phyloP scores from a whole-genome alignment of 2,797 vertebrate species.

The Chelon labrosus region DNA sequence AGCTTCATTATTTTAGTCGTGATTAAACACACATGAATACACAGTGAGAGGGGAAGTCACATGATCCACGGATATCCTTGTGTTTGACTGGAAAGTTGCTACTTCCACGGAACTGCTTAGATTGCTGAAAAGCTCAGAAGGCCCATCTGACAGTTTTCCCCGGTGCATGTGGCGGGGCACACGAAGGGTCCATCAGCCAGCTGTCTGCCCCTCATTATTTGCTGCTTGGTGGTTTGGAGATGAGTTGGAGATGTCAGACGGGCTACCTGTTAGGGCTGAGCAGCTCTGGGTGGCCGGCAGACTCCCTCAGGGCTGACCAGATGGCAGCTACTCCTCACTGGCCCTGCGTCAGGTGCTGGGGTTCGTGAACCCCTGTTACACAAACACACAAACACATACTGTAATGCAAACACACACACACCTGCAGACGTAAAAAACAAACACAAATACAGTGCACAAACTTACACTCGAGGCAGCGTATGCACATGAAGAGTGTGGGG shows the following conservation, averaged over 20 bases:
- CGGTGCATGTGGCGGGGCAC: background rate
- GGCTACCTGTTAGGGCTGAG: conserved; percentile 71
- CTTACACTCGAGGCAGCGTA: background rate
- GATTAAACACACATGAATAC: background rate
- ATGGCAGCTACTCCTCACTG: conserved; percentile 70
- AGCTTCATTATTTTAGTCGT: conserved; percentile 5
- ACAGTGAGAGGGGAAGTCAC: background rate
- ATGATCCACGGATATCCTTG: conserved; percentile 4
- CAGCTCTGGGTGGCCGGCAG: conserved; percentile 61
- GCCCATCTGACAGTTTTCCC: conserved; percentile 43
- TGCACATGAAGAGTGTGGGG: conserved; percentile 21
- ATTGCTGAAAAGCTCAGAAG: conserved; percentile 51
- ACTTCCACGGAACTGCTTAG: conserved; percentile 42
- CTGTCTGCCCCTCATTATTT: conserved; percentile 75
- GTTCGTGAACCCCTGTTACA: conserved; percentile 43
- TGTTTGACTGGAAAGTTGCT: conserved; percentile 10
- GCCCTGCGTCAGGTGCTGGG: conserved; percentile 35
- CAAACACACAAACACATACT: conserved; percentile 25
- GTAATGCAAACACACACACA: conserved; percentile 30
- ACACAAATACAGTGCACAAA: conserved; percentile 16
- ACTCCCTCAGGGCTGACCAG: conserved; percentile 71
- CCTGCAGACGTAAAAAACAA: conserved; percentile 23
- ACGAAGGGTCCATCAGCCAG: conserved; percentile 46
- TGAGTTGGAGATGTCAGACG: conserved; percentile 73
- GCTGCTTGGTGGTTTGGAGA: conserved; percentile 59